Conservation (phyloP, 2,797 vertebrate species). For the Brachyrhaphis roseni region DNA sequence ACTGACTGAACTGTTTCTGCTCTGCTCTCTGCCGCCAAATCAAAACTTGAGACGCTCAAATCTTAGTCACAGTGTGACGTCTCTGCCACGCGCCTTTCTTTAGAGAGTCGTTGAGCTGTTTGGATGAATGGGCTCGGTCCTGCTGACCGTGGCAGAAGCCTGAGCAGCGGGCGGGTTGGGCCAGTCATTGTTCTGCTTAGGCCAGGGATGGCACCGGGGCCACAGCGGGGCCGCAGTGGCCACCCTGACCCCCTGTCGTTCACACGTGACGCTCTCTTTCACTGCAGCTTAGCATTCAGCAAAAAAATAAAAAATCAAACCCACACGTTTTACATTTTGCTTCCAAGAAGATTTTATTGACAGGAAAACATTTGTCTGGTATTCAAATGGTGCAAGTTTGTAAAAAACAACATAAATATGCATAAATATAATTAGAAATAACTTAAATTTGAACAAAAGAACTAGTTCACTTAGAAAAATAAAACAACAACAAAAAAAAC, state of each 20-base stretch:
- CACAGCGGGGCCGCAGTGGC: constrained; percentile 73
- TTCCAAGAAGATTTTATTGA: constrained; percentile 75
- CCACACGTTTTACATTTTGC: constrained; percentile 26
- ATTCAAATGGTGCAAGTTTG: constrained; percentile 62
- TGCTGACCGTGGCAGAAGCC: constrained; percentile 78
- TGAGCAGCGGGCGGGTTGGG: constrained; percentile 59
- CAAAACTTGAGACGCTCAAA: background rate
- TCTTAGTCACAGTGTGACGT: background rate
- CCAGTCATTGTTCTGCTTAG: constrained; percentile 76
- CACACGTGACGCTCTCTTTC: constrained; percentile 62
- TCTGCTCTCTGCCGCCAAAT: constrained; percentile 28
- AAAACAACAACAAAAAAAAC: constrained; percentile 38
- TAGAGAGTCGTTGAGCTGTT: constrained; percentile 23
- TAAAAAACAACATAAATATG: constrained; percentile 82
- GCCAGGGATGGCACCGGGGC: constrained; percentile 69
- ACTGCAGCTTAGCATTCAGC: constrained; percentile 50
- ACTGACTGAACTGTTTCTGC: constrained; percentile 24
- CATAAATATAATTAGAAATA: constrained; percentile 84
- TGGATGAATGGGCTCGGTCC: constrained; percentile 74
- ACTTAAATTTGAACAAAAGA: constrained; percentile 82
- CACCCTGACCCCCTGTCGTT: constrained; percentile 74
- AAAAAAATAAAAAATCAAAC: constrained; percentile 18
- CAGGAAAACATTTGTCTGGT: constrained; percentile 65
- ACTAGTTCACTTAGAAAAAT: constrained; percentile 68
- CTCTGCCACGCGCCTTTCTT: background rate